Evolutionary conservation across 2,797 vertebrate species (phyloP).

Genomic region (Streptopelia turtur): DNA sequence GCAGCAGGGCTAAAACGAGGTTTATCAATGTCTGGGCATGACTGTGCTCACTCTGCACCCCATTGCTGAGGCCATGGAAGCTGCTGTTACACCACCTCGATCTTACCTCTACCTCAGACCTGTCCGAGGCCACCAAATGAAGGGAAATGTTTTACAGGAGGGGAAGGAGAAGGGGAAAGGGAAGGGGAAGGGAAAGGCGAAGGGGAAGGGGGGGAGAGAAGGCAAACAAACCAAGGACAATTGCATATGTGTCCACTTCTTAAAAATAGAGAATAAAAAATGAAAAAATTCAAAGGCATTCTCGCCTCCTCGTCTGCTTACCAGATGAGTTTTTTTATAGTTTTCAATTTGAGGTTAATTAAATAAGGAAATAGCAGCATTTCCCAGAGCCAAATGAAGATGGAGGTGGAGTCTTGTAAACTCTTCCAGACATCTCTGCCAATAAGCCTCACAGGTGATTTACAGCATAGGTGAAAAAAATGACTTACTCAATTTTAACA

Average conservation of each 20-base stretch:
- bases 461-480: neutral
- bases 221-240: neutral
- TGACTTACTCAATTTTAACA: neutral
- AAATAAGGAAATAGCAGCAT: neutral
- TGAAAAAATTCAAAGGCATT: neutral
- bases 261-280: neutral
- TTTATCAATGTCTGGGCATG: neutral
- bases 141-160: neutral
- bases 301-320: neutral
- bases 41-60: too few species aligned
- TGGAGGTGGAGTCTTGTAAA: neutral
- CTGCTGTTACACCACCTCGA: neutral
- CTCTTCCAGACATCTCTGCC: neutral
- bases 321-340: neutral
- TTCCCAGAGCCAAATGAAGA: neutral
- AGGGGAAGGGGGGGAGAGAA: neutral
- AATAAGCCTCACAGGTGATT: neutral
- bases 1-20: neutral
- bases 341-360: neutral
- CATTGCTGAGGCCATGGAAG: neutral
- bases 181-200: neutral
- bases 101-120: neutral
- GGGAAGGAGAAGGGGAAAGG: too few species aligned
- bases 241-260: rapidly evolving
- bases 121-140: neutral